Percentiles rank a stretch among this genome's conserved stretches.
These are phyloP conservation scores for Corbicula japonica DNA, from an alignment of 2,888 invertebrate genomes.

Conservation along the genomic window DNA sequence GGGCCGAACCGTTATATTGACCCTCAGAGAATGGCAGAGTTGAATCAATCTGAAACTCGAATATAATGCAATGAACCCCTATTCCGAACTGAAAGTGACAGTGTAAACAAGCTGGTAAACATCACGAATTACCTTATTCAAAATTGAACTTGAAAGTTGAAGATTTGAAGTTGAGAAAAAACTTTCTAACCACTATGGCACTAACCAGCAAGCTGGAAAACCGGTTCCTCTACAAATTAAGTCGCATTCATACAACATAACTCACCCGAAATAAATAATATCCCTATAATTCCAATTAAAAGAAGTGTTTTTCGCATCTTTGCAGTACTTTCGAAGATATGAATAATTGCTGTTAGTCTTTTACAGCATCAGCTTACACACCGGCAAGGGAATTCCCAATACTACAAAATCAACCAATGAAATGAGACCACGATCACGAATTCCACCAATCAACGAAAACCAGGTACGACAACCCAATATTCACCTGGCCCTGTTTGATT, in stretches of 20 bases:
- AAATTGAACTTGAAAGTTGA: background rate
- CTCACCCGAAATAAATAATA: constrained; percentile 80
- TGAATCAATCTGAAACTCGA: too few species aligned
- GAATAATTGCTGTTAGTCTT: constrained; percentile 23
- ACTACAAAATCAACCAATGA: constrained; percentile 74
- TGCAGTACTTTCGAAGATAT: constrained; percentile 14
- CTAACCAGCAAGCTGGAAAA: too few species aligned
- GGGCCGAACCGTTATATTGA: too few species aligned
- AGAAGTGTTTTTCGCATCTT: constrained; percentile 70
- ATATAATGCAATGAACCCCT: too few species aligned
- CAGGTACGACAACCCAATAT: constrained; percentile 78
- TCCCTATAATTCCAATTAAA: constrained; percentile 76
- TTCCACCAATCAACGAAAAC: constrained; percentile 76
- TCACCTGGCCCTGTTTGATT: constrained; percentile 81
- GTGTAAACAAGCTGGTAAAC: constrained; percentile 10
- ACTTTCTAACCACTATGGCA: too few species aligned
- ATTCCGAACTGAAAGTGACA: background rate
- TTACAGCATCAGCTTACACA: constrained; percentile 6
- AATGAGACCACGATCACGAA: constrained; percentile 73
- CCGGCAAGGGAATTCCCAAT: constrained; percentile 75
- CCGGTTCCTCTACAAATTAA: constrained; percentile 29
- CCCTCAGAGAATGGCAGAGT: too few species aligned
- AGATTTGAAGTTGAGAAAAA: background rate
- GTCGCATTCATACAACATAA: constrained; percentile 28
- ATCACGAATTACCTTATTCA: background rate